These are phyloP conservation scores for Mormyrops boulengeri DNA, from an alignment of 2,797 vertebrate genomes.

Conservation along the genomic window DNA sequence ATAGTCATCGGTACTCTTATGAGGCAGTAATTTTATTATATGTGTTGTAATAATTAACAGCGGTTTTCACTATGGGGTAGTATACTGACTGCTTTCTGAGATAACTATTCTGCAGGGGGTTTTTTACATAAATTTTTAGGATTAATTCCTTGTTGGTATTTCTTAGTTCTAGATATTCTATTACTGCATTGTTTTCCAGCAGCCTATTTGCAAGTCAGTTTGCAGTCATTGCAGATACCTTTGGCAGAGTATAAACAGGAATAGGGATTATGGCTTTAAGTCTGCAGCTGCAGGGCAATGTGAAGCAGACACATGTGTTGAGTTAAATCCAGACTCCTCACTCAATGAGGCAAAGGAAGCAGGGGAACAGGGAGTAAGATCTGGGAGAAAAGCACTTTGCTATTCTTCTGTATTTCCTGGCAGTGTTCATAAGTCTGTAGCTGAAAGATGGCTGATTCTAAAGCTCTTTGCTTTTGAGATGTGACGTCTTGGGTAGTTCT, in stretches of 20 bases:
- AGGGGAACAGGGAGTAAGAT: constrained; percentile 28
- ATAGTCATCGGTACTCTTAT: not conserved
- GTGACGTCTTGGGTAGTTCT: constrained; percentile 20
- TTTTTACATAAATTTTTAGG: not conserved
- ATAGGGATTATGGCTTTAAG: not conserved
- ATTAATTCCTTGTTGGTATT: not conserved
- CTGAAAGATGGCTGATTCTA: constrained; percentile 37
- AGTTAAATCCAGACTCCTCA: not conserved
- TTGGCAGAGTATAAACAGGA: not conserved
- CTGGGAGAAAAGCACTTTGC: constrained; percentile 36
- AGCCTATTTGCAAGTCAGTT: not conserved
- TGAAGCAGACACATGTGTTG: constrained; percentile 1
- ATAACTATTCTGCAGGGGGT: not conserved
- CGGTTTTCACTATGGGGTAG: not conserved
- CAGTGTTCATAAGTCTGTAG: constrained; percentile 34
- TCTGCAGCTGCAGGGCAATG: constrained; percentile 1
- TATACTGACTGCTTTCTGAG: not conserved
- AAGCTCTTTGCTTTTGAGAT: constrained; percentile 33
- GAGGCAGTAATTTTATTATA: not conserved
- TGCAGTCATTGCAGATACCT: not conserved
- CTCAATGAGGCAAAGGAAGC: constrained; percentile 23
- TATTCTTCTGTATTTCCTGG: constrained; percentile 43
- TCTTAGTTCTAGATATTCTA: not conserved
- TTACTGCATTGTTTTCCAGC: no score
- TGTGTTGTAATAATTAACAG: not conserved